Percentiles rank a stretch among this genome's conserved stretches.
Evolutionary conservation across 2,888 invertebrate genomes (phyloP).

Genomic region (Mythimna impura): DNA sequence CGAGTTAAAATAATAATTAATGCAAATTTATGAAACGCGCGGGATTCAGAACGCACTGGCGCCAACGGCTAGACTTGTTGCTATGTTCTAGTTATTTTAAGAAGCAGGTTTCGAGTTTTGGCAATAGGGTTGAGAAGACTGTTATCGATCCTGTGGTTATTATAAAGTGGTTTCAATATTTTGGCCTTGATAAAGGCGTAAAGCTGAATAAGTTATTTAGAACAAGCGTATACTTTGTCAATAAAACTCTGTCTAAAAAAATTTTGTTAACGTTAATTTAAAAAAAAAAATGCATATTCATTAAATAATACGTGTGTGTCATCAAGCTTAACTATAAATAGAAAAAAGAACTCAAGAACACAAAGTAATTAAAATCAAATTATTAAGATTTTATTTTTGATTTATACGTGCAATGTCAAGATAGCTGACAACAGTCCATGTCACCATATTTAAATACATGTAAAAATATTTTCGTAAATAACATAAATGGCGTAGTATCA

Average conservation of each 20-base stretch:
- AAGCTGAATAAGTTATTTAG: background rate
- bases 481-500: slow-evolving; percentile 55
- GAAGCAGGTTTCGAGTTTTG: slow-evolving; percentile 50
- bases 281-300: background rate
- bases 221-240: background rate
- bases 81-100: slow-evolving; percentile 63
- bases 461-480: slow-evolving; percentile 57
- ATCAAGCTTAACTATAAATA: background rate
- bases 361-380: background rate
- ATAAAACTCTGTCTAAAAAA: background rate
- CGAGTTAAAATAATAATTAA: slow-evolving; percentile 81
- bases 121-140: slow-evolving; percentile 26
- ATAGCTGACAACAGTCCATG: slow-evolving; percentile 12
- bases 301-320: background rate
- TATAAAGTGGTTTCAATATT: slow-evolving; percentile 10
- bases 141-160: slow-evolving; percentile 39
- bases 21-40: slow-evolving; percentile 78
- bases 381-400: background rate
- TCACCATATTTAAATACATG: slow-evolving; percentile 40
- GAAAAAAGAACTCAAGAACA: background rate
- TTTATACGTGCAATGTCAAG: slow-evolving; percentile 6
- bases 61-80: slow-evolving; percentile 66
- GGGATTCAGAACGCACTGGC: slow-evolving; percentile 67
- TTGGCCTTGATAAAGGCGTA: background rate
- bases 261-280: background rate